Conservation (phyloP, 2,888 invertebrate genomes). For the Machimus atricapillus region DNA sequence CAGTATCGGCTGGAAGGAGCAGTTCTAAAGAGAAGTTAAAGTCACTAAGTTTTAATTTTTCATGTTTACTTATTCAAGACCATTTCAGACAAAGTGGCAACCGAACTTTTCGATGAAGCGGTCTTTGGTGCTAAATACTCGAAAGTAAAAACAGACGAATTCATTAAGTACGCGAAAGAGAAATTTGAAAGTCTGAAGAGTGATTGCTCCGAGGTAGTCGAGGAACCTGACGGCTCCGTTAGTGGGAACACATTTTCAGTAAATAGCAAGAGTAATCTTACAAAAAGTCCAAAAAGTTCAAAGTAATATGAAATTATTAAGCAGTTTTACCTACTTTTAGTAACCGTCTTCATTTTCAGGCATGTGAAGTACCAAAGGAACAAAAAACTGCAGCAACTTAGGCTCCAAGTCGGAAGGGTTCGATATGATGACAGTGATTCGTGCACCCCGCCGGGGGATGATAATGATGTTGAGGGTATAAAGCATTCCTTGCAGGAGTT, state of each 20-base stretch:
- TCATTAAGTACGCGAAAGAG: not conserved
- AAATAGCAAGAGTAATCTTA: not conserved
- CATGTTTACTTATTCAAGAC: not conserved
- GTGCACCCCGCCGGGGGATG: not conserved
- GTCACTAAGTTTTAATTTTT: not conserved
- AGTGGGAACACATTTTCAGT: not conserved
- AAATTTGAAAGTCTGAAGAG: not conserved
- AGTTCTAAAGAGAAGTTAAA: slow-evolving; percentile 21
- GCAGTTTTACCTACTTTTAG: not conserved
- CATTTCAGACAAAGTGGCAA: slow-evolving; percentile 8
- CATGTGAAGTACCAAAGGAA: not conserved
- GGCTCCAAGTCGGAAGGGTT: not conserved
- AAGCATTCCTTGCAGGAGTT: not conserved
- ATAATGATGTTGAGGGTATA: not conserved
- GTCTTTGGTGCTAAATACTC: not conserved
- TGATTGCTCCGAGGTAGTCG: not conserved
- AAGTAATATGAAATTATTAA: not conserved
- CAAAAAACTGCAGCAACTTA: not conserved
- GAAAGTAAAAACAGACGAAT: not conserved
- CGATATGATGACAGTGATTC: slow-evolving; percentile 27
- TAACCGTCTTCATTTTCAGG: not conserved
- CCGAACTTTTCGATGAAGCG: not conserved
- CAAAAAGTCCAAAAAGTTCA: not conserved
- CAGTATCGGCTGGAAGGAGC: slow-evolving; percentile 43
- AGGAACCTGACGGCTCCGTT: not conserved